These are phyloP conservation scores for Bombus breviceps DNA, from an alignment of 1,140 invertebrate species.

Conservation along the genomic window DNA sequence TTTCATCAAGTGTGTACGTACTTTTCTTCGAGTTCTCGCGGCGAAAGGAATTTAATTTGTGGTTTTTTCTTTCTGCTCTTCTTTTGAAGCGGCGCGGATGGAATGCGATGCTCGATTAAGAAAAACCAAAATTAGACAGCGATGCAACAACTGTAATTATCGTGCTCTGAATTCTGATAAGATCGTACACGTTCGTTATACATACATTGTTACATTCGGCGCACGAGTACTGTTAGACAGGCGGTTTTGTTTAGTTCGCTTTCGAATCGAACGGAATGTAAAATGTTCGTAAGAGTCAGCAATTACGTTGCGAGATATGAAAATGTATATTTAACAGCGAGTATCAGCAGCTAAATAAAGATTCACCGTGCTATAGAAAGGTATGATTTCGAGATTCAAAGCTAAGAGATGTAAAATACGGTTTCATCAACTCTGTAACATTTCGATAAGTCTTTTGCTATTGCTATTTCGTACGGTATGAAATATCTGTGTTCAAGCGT, in stretches of 20 bases:
- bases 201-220: not conserved
- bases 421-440: not conserved
- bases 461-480: not conserved
- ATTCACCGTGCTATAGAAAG: not conserved
- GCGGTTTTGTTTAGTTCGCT: not conserved
- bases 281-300: not conserved
- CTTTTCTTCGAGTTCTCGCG: not conserved
- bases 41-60: constrained; percentile 31
- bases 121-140: constrained; percentile 6
- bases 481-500: not conserved
- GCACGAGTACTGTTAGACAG: not conserved
- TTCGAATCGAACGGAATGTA: constrained; percentile 1
- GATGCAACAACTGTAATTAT: not conserved
- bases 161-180: not conserved
- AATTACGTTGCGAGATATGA: not conserved
- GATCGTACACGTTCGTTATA: not conserved
- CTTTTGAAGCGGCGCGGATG: not conserved
- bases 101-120: not conserved
- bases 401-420: not conserved
- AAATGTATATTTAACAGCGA: no score
- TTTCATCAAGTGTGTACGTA: not conserved
- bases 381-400: not conserved
- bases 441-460: no score
- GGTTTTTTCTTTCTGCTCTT: no score
- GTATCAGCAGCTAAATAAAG: not conserved